Conservation (phyloP, 1,140 invertebrate genomes). For the Drosophila subobscura region DNA sequence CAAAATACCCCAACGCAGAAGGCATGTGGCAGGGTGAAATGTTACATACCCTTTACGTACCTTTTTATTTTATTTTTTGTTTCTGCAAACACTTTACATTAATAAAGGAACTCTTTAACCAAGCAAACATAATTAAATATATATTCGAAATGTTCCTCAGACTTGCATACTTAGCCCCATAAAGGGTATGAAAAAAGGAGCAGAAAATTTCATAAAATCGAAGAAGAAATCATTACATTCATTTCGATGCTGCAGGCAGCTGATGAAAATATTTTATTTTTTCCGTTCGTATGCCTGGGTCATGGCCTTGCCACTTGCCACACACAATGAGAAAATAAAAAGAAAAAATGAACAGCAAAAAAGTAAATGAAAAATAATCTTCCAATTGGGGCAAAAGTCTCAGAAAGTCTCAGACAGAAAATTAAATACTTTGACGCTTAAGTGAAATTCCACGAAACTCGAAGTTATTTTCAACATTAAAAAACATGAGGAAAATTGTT, state of each 20-base stretch:
- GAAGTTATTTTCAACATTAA: background rate
- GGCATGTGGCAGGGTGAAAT: background rate
- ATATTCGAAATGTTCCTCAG: too few species aligned
- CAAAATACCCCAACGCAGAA: background rate
- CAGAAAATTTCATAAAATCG: too few species aligned
- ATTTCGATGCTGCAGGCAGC: constrained; percentile 22
- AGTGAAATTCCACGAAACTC: too few species aligned
- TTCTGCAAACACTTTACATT: too few species aligned
- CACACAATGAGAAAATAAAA: constrained; percentile 12
- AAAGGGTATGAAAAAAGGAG: background rate
- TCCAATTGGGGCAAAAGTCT: too few species aligned
- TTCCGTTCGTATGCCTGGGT: constrained; percentile 19
- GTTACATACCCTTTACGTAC: background rate
- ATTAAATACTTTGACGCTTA: too few species aligned
- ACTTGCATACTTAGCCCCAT: too few species aligned
- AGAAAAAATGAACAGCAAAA: constrained; percentile 9
- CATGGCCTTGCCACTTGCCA: constrained; percentile 13
- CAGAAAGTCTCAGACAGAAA: too few species aligned
- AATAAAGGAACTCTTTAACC: too few species aligned
- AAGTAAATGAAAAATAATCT: constrained; percentile 10
- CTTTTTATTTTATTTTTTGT: too few species aligned
- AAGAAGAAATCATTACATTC: constrained; percentile 56
- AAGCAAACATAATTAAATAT: too few species aligned
- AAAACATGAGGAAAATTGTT: background rate
- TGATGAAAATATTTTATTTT: constrained; percentile 11